Percentiles rank a stretch among this genome's conserved stretches.
These are phyloP conservation scores for Philopotamus ludificatus DNA, from an alignment of 1,140 invertebrate genomes.

Conservation along the genomic window DNA sequence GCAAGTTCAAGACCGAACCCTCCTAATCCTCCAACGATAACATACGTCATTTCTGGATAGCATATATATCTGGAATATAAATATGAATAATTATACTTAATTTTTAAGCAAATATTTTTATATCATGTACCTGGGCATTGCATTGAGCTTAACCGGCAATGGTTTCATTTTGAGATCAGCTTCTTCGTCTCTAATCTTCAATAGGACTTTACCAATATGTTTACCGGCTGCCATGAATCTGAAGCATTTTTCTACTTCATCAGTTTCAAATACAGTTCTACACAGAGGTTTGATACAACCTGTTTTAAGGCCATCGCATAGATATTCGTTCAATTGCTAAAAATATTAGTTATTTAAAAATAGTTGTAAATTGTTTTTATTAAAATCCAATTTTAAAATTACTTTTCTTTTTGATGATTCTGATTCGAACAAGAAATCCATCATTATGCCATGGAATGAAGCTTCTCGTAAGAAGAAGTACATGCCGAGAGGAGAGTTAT, in stretches of 20 bases:
- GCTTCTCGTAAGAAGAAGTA: slow-evolving; percentile 79
- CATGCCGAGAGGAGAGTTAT: slow-evolving; percentile 67
- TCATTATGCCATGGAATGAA: slow-evolving; percentile 84
- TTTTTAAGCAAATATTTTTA: not conserved
- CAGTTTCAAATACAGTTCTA: slow-evolving; percentile 59
- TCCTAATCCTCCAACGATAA: slow-evolving; percentile 76
- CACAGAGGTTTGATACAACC: slow-evolving; percentile 67
- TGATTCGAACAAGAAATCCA: slow-evolving; percentile 69
- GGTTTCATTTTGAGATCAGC: slow-evolving; percentile 45
- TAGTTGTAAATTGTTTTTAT: not conserved
- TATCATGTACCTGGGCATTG: slow-evolving; percentile 51
- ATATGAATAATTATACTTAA: no score
- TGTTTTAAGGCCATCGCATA: slow-evolving; percentile 63
- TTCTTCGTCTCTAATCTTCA: slow-evolving; percentile 66
- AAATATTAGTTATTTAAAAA: not conserved
- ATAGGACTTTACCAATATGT: slow-evolving; percentile 83
- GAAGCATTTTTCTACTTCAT: slow-evolving; percentile 68
- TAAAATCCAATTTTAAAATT: slow-evolving; percentile 7
- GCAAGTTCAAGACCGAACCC: slow-evolving; percentile 90
- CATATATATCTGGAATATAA: slow-evolving; percentile 47
- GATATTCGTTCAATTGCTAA: slow-evolving; percentile 52
- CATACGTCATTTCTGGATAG: slow-evolving; percentile 52
- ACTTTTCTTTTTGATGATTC: slow-evolving; percentile 48
- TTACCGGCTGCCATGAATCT: slow-evolving; percentile 80
- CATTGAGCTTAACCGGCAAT: slow-evolving; percentile 45